phyloP scores from a whole-genome alignment of 2,113 vertebrate genomes.

The Leptosomus discolor region DNA sequence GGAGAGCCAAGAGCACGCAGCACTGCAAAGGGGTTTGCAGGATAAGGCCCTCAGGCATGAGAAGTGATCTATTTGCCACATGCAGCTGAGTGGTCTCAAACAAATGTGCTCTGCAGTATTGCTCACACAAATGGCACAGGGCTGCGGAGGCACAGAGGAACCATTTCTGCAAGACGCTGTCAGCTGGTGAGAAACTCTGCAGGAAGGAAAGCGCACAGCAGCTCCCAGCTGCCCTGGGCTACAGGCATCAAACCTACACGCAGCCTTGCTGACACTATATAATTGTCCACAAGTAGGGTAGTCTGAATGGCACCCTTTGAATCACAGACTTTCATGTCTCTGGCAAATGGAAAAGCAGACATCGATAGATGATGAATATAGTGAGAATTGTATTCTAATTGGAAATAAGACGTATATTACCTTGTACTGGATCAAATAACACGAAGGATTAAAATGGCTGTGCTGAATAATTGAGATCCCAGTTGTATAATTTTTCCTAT shows the following conservation, averaged over 20 bases:
- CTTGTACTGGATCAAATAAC: slow-evolving; percentile 67
- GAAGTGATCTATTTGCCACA: neutral
- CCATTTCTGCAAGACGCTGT: neutral
- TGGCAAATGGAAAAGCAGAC: slow-evolving; percentile 57
- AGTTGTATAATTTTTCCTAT: slow-evolving; percentile 63
- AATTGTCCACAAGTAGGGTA: slow-evolving; percentile 47
- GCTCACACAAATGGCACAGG: neutral
- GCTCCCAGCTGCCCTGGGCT: slow-evolving; percentile 23
- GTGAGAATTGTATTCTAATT: slow-evolving; percentile 65
- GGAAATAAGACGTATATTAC: slow-evolving; percentile 58
- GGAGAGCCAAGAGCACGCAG: neutral
- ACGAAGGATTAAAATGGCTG: slow-evolving; percentile 65
- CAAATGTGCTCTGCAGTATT: neutral
- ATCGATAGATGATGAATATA: slow-evolving; percentile 58
- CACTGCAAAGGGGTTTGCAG: neutral
- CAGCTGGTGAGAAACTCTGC: neutral
- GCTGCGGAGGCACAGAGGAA: neutral
- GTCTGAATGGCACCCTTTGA: slow-evolving; percentile 61
- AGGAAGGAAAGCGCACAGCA: neutral
- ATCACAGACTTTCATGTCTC: slow-evolving; percentile 59
- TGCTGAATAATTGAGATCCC: slow-evolving; percentile 65
- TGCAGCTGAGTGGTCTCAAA: neutral
- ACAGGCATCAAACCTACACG: neutral
- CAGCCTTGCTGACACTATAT: slow-evolving; percentile 27
- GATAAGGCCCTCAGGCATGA: neutral